Percentiles rank a stretch among this genome's conserved stretches.
Conservation (phyloP, 2,888 invertebrate genomes). For the Argyra leucocephala region DNA sequence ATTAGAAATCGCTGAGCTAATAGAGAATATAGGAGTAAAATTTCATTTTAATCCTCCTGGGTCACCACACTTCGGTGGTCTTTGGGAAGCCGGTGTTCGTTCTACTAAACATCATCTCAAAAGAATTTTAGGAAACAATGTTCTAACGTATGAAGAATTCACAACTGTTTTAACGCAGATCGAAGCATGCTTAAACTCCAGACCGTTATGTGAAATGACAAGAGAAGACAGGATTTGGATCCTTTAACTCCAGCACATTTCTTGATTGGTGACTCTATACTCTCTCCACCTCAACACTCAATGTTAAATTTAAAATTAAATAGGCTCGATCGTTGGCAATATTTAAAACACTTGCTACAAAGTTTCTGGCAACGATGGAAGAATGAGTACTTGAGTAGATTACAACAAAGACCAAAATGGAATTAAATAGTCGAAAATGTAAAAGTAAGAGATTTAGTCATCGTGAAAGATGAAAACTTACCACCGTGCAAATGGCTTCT, state of each 20-base stretch:
- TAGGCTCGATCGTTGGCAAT: conserved; percentile 25
- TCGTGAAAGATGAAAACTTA: too few species aligned
- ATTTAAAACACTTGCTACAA: conserved; percentile 23
- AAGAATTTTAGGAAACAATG: conserved; percentile 23
- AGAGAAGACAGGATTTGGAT: conserved; percentile 16
- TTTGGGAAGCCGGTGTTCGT: conserved; percentile 30
- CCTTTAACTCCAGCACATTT: conserved; percentile 18
- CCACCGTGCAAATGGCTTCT: too few species aligned
- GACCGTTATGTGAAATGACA: conserved; percentile 23
- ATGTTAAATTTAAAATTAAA: too few species aligned
- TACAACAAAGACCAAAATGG: conserved; percentile 28
- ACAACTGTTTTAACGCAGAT: conserved; percentile 26
- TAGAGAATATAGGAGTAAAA: background rate
- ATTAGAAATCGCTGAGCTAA: conserved; percentile 29
- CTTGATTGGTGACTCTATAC: conserved; percentile 5
- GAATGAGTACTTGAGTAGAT: conserved; percentile 24
- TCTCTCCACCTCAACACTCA: conserved; percentile 16
- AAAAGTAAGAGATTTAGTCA: too few species aligned
- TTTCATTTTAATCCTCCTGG: too few species aligned
- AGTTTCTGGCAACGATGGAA: too few species aligned
- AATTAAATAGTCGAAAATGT: background rate
- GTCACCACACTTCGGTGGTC: too few species aligned
- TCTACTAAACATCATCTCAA: conserved; percentile 28
- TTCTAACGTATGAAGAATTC: conserved; percentile 27
- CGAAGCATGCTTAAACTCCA: conserved; percentile 27